These are phyloP conservation scores for Platysteira castanea DNA, from an alignment of 2,113 vertebrate genomes.

Conservation along the genomic window DNA sequence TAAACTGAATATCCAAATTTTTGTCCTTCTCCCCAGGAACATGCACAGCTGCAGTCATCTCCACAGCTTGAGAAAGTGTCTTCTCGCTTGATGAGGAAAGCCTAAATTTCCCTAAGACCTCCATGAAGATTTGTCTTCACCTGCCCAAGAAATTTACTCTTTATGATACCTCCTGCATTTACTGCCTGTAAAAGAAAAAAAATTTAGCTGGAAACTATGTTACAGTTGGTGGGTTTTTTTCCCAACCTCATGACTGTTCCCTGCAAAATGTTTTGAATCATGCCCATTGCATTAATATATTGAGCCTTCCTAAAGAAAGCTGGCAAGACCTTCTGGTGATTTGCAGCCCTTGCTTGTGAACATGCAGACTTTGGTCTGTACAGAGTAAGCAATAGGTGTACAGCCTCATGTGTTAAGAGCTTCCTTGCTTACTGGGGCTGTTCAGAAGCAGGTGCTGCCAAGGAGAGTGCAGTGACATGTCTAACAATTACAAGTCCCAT, in stretches of 20 bases:
- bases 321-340: not conserved
- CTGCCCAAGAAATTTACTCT: not conserved
- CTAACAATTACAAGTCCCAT: not conserved
- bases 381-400: not conserved
- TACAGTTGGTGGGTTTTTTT: not conserved
- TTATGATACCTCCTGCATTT: not conserved
- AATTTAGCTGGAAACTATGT: not conserved
- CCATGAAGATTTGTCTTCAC: not conserved
- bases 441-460: not conserved
- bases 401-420: not conserved
- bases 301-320: not conserved
- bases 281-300: not conserved
- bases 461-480: not conserved
- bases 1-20: conserved; percentile 14
- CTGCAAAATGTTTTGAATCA: not conserved
- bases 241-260: not conserved
- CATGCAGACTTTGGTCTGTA: not conserved
- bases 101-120: not conserved
- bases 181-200: not conserved
- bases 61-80: not conserved
- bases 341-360: not conserved
- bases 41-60: not conserved
- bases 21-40: conserved; percentile 33
- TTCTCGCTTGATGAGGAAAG: not conserved
- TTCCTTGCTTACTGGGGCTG: not conserved